These are phyloP conservation scores for Cossypha niveicapilla DNA, from an alignment of 2,797 vertebrate genomes.

Conservation along the genomic window DNA sequence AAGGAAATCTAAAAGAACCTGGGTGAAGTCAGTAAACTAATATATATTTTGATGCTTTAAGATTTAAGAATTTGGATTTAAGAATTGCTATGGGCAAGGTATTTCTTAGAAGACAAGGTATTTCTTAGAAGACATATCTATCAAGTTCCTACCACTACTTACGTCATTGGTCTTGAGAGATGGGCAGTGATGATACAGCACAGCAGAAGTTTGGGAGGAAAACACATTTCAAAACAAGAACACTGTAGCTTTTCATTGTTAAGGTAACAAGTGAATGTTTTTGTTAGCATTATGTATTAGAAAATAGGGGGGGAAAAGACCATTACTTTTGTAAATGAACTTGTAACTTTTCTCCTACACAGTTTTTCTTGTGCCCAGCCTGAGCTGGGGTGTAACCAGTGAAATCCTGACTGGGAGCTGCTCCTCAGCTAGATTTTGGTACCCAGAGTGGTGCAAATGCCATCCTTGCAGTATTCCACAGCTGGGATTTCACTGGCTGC, in stretches of 20 bases:
- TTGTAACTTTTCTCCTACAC: not conserved
- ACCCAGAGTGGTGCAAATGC: not conserved
- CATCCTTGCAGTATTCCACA: not conserved
- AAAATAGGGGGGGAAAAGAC: rapidly evolving
- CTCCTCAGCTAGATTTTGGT: not conserved
- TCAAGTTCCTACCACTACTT: not conserved
- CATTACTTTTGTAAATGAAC: not conserved
- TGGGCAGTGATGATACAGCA: not conserved
- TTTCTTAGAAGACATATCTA: not conserved
- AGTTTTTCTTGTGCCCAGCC: not conserved
- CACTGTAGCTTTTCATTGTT: not conserved
- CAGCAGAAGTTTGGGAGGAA: not conserved
- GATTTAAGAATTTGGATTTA: not conserved
- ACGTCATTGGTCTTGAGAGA: not conserved
- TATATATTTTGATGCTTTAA: not conserved
- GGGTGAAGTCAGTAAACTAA: not conserved
- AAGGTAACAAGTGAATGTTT: not conserved
- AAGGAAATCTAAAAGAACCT: not conserved
- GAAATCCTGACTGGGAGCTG: not conserved
- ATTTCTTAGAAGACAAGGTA: not conserved
- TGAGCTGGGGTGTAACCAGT: not conserved
- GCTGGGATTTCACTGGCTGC: not conserved
- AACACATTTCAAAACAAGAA: not conserved
- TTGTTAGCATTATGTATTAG: not conserved
- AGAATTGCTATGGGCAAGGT: not conserved